A percentile compares a stretch with the other conserved stretches of the same genome.
phyloP scores from a whole-genome alignment of 1,140 invertebrate genomes.

The Ips nitidus region DNA sequence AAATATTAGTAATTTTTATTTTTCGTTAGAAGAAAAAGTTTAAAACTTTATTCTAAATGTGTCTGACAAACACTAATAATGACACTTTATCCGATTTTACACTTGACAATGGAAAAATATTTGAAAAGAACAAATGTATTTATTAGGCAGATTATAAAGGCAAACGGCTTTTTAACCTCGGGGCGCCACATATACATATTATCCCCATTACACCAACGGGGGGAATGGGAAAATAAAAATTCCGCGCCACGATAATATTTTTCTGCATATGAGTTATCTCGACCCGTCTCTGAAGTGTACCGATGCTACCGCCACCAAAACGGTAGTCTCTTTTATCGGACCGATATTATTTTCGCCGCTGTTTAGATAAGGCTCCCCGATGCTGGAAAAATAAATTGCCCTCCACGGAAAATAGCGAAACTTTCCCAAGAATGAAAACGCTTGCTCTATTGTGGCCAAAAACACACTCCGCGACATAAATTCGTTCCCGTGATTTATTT shows the following conservation, averaged over 20 bases:
- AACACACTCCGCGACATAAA: conserved; percentile 33
- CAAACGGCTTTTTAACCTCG: conserved; percentile 15
- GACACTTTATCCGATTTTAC: no score
- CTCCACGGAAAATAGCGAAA: conserved; percentile 53
- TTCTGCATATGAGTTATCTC: conserved; percentile 47
- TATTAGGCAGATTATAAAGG: conserved; percentile 5
- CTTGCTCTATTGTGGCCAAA: conserved; percentile 45
- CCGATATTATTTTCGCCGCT: conserved; percentile 55
- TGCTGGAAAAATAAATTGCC: conserved; percentile 55
- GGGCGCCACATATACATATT: conserved; percentile 28
- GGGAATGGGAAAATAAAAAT: conserved; percentile 33
- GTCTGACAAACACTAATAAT: no score
- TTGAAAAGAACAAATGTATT: background rate
- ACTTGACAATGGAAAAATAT: no score
- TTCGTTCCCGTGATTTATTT: conserved; percentile 32
- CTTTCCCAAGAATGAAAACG: conserved; percentile 50
- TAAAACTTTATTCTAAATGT: no score
- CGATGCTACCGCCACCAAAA: conserved; percentile 47
- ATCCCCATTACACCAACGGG: conserved; percentile 26
- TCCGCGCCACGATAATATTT: conserved; percentile 42
- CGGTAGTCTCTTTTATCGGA: conserved; percentile 50
- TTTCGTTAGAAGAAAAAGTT: no score
- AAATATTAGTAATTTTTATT: no score
- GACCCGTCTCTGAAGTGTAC: conserved; percentile 44
- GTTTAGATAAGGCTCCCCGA: conserved; percentile 53